These are phyloP conservation scores for Euplagia quadripunctaria DNA, from an alignment of 2,888 invertebrate species.

Conservation along the genomic window DNA sequence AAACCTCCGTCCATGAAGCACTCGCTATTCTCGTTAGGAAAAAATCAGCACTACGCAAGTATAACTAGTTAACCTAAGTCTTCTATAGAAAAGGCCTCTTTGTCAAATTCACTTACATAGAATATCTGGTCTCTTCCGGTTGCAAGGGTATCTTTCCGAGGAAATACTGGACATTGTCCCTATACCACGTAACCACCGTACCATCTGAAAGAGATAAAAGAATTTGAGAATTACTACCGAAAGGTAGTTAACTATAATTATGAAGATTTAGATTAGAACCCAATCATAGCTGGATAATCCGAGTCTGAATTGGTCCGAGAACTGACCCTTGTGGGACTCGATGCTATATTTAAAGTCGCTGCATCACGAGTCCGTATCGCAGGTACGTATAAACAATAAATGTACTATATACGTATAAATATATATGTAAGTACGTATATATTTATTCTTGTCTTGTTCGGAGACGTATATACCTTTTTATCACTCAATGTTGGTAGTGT, in stretches of 20 bases:
- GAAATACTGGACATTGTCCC: conserved; percentile 57
- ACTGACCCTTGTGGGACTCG: not conserved
- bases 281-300: not conserved
- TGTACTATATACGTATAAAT: too few species aligned
- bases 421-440: not conserved
- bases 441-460: not conserved
- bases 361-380: not conserved
- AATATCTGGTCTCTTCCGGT: conserved; percentile 53
- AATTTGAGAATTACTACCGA: not conserved
- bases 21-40: too few species aligned
- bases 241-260: too few species aligned
- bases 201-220: conserved; percentile 13
- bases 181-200: conserved; percentile 72
- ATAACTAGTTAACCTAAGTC: not conserved
- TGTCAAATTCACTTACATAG: conserved; percentile 63
- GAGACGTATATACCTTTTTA: too few species aligned
- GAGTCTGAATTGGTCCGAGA: not conserved
- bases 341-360: not conserved
- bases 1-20: too few species aligned
- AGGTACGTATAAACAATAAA: too few species aligned
- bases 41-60: too few species aligned
- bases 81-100: not conserved
- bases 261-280: not conserved
- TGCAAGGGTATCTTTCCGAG: conserved; percentile 44
- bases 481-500: too few species aligned